Evolutionary conservation across 2,888 invertebrate species (phyloP).

Genomic region (Phortica magna): DNA sequence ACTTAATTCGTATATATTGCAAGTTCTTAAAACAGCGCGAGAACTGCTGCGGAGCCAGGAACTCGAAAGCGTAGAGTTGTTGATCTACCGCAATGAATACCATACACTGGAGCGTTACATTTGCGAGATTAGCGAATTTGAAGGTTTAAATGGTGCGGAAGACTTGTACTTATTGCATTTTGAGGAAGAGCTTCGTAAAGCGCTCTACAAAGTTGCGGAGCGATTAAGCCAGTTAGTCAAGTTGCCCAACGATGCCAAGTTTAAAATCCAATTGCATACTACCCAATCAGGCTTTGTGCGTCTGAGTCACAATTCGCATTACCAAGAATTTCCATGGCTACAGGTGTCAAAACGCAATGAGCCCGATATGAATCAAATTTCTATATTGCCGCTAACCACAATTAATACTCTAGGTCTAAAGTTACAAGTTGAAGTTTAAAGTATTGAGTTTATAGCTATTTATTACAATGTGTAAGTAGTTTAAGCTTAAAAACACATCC

Average conservation of each 20-base stretch:
- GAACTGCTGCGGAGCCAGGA: constrained; percentile 58
- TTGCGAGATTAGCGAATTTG: constrained; percentile 42
- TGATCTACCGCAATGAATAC: constrained; percentile 63
- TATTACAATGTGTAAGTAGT: background rate
- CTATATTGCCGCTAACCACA: constrained; percentile 66
- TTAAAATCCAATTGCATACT: constrained; percentile 72
- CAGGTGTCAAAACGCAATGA: constrained; percentile 49
- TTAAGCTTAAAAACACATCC: background rate
- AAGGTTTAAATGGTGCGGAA: background rate
- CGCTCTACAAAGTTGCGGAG: constrained; percentile 68
- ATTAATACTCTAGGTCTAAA: constrained; percentile 63
- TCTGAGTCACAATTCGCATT: constrained; percentile 65
- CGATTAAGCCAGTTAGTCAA: constrained; percentile 67
- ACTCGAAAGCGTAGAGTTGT: constrained; percentile 65
- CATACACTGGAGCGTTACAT: constrained; percentile 57
- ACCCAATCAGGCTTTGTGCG: constrained; percentile 69
- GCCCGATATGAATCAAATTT: constrained; percentile 44
- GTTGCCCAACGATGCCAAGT: constrained; percentile 62
- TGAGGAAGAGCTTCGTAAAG: constrained; percentile 71
- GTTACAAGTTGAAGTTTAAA: constrained; percentile 64
- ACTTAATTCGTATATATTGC: constrained; percentile 69
- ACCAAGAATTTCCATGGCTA: constrained; percentile 76
- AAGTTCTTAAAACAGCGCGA: constrained; percentile 64
- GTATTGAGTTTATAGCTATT: constrained; percentile 11
- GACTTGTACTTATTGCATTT: constrained; percentile 72